Evolutionary conservation across 2,888 invertebrate species (phyloP).

Genomic region (Drosophila infuscata): DNA sequence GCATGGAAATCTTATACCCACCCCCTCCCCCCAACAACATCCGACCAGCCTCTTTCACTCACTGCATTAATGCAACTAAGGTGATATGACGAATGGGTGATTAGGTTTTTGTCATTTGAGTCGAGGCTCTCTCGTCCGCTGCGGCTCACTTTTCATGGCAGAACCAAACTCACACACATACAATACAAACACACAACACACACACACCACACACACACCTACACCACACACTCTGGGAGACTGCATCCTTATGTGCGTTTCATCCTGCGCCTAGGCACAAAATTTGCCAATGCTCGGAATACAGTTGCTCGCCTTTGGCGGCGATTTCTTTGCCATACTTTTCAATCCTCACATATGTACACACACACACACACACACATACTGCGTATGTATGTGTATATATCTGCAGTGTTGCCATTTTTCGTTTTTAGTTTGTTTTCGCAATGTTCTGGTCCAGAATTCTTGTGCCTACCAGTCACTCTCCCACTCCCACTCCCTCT

Average conservation of each 20-base stretch:
- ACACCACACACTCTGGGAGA: not conserved
- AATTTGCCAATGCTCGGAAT: constrained; percentile 55
- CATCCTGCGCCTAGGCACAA: constrained; percentile 31
- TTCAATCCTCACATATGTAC: constrained; percentile 48
- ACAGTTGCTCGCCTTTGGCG: constrained; percentile 62
- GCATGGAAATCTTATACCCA: constrained; percentile 30
- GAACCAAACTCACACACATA: not conserved
- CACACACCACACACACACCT: not conserved
- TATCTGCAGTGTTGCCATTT: constrained; percentile 53
- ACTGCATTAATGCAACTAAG: constrained; percentile 74
- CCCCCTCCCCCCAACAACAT: not conserved
- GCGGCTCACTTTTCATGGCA: constrained; percentile 45
- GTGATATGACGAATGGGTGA: constrained; percentile 81
- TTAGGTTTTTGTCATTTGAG: constrained; percentile 69
- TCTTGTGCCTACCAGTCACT: constrained; percentile 8
- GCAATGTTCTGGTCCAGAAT: constrained; percentile 27
- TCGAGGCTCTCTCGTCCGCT: not conserved
- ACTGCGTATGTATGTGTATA: not conserved
- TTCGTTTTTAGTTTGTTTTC: constrained; percentile 69
- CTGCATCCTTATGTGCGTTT: constrained; percentile 26
- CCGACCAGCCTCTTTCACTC: not conserved
- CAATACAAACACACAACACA: not conserved
- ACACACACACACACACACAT: constrained; percentile 8
- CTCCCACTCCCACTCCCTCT: not conserved
- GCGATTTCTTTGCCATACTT: constrained; percentile 76